Conservation (phyloP, 2,797 vertebrate genomes). For the Esox lucius region DNA sequence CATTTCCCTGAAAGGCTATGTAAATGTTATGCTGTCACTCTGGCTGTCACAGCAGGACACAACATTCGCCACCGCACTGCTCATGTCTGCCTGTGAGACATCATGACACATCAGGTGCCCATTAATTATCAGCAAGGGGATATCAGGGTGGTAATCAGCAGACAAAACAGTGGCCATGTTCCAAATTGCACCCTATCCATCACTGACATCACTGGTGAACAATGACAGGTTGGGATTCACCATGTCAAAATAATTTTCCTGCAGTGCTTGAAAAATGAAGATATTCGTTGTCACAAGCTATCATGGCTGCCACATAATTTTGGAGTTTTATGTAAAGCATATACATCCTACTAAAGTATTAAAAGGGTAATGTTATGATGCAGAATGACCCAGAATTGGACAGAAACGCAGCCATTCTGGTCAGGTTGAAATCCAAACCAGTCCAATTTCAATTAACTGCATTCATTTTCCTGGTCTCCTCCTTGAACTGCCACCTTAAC, state of each 20-base stretch:
- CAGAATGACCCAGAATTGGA: too few species aligned
- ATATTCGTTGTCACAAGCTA: not conserved
- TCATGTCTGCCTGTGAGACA: not conserved
- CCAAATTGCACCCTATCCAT: not conserved
- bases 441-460: too few species aligned
- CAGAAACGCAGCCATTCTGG: too few species aligned
- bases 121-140: not conserved
- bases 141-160: not conserved
- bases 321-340: too few species aligned
- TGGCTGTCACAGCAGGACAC: not conserved
- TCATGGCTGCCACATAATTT: too few species aligned
- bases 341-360: too few species aligned
- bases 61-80: not conserved
- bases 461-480: too few species aligned
- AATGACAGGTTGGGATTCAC: not conserved
- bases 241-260: not conserved
- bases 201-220: not conserved
- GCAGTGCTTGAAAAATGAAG: not conserved
- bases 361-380: too few species aligned
- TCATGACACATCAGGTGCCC: not conserved
- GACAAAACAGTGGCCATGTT: not conserved
- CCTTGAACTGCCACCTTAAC: too few species aligned
- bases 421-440: too few species aligned
- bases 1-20: not conserved
- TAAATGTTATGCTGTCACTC: constrained; percentile 9